Percentiles rank a stretch among this genome's conserved stretches.
Evolutionary conservation across 2,113 vertebrate species (phyloP).

Genomic region (Ondatra zibethicus): DNA sequence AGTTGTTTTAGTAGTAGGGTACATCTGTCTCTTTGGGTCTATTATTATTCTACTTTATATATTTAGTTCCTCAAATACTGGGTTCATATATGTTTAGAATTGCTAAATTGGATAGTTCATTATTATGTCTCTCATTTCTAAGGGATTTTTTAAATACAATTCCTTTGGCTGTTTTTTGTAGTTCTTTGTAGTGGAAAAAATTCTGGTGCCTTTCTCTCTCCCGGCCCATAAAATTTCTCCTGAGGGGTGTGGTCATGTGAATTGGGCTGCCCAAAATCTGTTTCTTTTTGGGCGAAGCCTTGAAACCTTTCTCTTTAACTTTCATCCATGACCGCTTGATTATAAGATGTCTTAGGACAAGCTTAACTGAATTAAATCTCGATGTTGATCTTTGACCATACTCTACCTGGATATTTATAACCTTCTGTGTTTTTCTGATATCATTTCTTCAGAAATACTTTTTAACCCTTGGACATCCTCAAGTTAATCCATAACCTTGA

Average conservation of each 20-base stretch:
- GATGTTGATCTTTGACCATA: background rate
- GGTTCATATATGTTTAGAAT: background rate
- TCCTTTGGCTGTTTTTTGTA: no score
- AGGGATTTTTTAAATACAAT: background rate
- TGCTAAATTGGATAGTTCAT: no score
- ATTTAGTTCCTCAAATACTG: background rate
- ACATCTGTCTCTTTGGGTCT: background rate
- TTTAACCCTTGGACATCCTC: background rate
- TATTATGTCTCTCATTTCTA: background rate
- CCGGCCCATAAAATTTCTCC: background rate
- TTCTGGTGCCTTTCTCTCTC: background rate
- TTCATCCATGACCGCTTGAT: background rate
- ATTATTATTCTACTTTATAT: background rate
- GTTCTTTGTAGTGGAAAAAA: background rate
- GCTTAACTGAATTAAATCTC: background rate
- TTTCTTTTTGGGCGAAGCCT: background rate
- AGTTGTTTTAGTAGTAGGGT: no score
- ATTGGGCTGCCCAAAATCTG: no score
- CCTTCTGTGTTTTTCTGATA: background rate
- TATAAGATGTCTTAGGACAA: background rate
- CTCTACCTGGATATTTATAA: background rate
- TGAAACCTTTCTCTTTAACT: background rate
- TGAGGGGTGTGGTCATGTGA: background rate
- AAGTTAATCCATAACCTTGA: background rate
- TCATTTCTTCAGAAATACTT: background rate